phyloP scores from a whole-genome alignment of 2,888 invertebrate species.

The Trimorus sp. region DNA sequence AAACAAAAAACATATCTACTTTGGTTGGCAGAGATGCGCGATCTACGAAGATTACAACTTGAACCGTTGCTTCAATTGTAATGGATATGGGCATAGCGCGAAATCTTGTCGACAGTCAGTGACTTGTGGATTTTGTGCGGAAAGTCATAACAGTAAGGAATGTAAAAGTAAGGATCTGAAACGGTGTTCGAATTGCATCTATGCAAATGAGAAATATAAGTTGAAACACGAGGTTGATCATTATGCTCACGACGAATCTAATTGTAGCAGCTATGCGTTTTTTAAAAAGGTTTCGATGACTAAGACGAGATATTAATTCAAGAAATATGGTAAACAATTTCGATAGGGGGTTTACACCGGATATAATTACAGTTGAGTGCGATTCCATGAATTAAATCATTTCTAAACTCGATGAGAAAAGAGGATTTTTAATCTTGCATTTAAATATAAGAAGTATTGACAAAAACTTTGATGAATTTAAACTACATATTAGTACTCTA shows the following conservation, averaged over 20 bases:
- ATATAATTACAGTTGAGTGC: too few species aligned
- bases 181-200: not conserved
- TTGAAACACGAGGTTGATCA: conserved; percentile 1
- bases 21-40: conserved; percentile 21
- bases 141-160: not conserved
- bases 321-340: too few species aligned
- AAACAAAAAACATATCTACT: not conserved
- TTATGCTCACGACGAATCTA: conserved; percentile 7
- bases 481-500: conserved; percentile 5
- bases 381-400: not conserved
- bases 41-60: conserved; percentile 20
- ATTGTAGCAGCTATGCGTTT: conserved; percentile 1
- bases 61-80: conserved; percentile 14
- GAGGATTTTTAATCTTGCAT: not conserved
- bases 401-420: not conserved
- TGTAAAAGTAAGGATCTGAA: not conserved
- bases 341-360: too few species aligned
- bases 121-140: not conserved
- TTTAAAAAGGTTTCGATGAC: conserved; percentile 16
- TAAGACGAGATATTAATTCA: not conserved
- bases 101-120: not conserved
- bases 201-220: conserved; percentile 12
- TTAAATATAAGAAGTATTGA: conserved; percentile 27
- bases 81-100: conserved; percentile 4
- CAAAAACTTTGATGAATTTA: conserved; percentile 18